Percentiles rank a stretch among this genome's conserved stretches.
phyloP scores from a whole-genome alignment of 64 coral and sea anemone genomes.

The Dendronephthya gigantea region DNA sequence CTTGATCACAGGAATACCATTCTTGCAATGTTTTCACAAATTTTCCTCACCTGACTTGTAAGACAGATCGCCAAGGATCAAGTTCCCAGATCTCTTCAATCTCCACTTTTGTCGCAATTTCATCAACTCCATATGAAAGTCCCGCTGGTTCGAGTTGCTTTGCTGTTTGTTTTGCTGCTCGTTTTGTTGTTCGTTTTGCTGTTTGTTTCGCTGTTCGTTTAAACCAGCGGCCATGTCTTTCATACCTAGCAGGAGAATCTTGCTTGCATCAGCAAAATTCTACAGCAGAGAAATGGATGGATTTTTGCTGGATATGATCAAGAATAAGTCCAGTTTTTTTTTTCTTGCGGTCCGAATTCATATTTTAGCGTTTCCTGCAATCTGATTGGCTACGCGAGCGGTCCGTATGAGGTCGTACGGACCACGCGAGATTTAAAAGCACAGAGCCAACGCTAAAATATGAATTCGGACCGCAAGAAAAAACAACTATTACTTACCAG shows the following conservation, averaged over 20 bases:
- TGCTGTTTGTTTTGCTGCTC: constrained; percentile 6
- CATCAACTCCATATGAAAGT: constrained; percentile 91
- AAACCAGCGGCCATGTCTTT: background rate
- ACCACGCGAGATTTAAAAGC: too few species aligned
- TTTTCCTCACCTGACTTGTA: constrained; percentile 56
- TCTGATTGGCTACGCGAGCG: too few species aligned
- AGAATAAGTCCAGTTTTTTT: too few species aligned
- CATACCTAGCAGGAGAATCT: background rate
- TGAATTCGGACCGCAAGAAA: too few species aligned
- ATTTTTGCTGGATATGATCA: too few species aligned
- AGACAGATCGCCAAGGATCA: constrained; percentile 79
- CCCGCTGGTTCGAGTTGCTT: constrained; percentile 29
- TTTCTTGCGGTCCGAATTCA: too few species aligned
- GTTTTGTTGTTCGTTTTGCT: too few species aligned
- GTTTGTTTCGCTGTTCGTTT: background rate
- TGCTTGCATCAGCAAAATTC: background rate
- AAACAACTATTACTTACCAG: too few species aligned
- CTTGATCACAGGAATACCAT: too few species aligned
- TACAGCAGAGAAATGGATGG: background rate
- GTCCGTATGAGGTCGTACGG: too few species aligned
- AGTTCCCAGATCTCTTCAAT: constrained; percentile 65
- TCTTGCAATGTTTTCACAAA: background rate
- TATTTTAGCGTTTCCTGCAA: too few species aligned
- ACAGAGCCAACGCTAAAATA: too few species aligned
- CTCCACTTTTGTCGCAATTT: constrained; percentile 71